Conservation (phyloP, 2,113 vertebrate species). For the Pollimyrus isidori region DNA sequence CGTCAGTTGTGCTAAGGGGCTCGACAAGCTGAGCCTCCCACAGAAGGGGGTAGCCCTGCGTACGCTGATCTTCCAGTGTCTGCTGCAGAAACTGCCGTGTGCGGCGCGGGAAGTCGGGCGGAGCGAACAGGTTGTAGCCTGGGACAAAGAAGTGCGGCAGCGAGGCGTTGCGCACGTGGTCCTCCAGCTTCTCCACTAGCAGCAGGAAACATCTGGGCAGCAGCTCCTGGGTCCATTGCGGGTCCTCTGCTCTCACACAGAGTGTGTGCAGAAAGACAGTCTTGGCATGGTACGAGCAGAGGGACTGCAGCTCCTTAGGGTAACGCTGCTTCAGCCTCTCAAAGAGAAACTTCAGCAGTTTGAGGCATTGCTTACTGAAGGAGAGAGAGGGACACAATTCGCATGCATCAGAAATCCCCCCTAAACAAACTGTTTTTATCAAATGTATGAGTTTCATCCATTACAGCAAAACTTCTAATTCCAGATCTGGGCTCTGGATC, state of each 20-base stretch:
- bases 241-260: constrained; percentile 31
- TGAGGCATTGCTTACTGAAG: constrained; percentile 30
- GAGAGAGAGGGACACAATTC: not conserved
- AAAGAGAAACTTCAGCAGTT: constrained; percentile 48
- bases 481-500: not conserved
- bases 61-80: constrained; percentile 44
- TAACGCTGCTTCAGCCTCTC: constrained; percentile 45
- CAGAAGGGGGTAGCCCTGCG: constrained; percentile 39
- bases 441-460: not conserved
- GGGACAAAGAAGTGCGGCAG: constrained; percentile 57
- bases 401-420: not conserved
- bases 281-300: constrained; percentile 55
- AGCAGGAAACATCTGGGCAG: constrained; percentile 46
- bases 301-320: constrained; percentile 39
- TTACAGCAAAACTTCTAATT: not conserved
- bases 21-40: constrained; percentile 8
- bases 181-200: constrained; percentile 43
- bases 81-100: constrained; percentile 39
- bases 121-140: constrained; percentile 47
- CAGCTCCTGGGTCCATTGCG: constrained; percentile 36
- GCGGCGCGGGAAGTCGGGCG: constrained; percentile 35
- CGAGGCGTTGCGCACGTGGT: constrained; percentile 22
- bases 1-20: not conserved
- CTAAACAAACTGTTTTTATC: not conserved
- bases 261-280: constrained; percentile 54